Evolutionary conservation across 2,797 vertebrate species (phyloP), one percentile per base, ranked within the genome.

Genomic region (Coreius guichenoti): DNA sequence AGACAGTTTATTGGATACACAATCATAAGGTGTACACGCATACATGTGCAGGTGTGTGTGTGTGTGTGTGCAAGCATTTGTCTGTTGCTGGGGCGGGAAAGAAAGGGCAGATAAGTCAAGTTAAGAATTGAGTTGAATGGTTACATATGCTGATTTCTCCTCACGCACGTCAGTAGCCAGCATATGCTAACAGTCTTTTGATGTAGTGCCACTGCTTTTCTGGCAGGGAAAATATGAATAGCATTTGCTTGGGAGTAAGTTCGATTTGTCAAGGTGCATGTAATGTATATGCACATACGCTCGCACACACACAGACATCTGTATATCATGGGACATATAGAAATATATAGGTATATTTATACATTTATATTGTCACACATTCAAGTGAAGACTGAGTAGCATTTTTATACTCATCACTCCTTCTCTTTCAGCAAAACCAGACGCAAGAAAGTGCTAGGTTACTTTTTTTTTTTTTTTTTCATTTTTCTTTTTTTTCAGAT

Each of bases 351-450:
- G 93, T 94, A 93, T 93, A 94, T 95, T 95, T 94, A 92, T 88
- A 89, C 87, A 93, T 94, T 90, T 94, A 91, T 93, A 93, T 84
- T 89, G 92, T 93, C 94, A 95, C 93, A 95, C 94, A 94, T 95
- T 93, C 94, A 95, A 94, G 92, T 94, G 93, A 95, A 93, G 94
- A 95, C 94, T 94, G 92, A 95, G 92, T 94, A 94, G 94, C 92
- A 93, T 93, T 93, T 91, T 91, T 92, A 94, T 93, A 93, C 92
- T 93, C 93, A 92, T 91, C 88, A 92, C 93, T 88, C 88, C 93
- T 94, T 93, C 94, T 94, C 91, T 91, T 92, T 88, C 67, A 92
- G 91, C 91, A 94, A 93, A 94, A 93, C 93, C 93, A 95, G 94
- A 95, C 92, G 91, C 92, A 92, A 93, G 77, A 95, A 95, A 95